phyloP scores from a whole-genome alignment of 2,888 invertebrate species.

The Tachina fera region DNA sequence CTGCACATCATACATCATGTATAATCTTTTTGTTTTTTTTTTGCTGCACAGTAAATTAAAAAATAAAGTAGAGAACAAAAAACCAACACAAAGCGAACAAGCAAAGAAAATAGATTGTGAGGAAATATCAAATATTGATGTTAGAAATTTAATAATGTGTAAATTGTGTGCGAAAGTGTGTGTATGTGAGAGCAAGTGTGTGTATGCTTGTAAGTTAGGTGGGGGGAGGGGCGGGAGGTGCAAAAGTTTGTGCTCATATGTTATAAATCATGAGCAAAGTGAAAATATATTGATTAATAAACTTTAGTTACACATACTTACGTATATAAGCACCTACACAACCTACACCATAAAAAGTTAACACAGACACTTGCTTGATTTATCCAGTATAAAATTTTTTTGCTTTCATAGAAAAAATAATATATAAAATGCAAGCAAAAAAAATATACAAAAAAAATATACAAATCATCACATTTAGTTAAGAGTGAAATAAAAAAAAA shows the following conservation, averaged over 20 bases:
- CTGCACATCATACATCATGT: constrained; percentile 35
- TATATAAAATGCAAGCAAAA: neutral
- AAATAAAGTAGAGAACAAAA: neutral
- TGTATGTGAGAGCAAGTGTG: neutral
- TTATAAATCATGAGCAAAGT: constrained; percentile 52
- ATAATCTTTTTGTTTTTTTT: neutral
- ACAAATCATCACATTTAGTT: constrained; percentile 63
- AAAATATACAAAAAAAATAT: constrained; percentile 30
- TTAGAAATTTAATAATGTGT: constrained; percentile 67
- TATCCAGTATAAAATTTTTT: constrained; percentile 47
- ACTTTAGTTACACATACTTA: constrained; percentile 3
- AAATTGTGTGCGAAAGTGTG: constrained; percentile 12
- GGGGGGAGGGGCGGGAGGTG: neutral
- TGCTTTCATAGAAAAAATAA: neutral
- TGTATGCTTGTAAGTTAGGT: neutral
- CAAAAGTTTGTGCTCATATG: constrained; percentile 7
- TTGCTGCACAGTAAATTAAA: neutral
- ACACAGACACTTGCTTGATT: constrained; percentile 39
- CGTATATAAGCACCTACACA: neutral
- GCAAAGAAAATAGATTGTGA: constrained; percentile 43
- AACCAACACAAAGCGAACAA: neutral
- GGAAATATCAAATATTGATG: constrained; percentile 68
- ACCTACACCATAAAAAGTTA: constrained; percentile 8
- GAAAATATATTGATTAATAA: constrained; percentile 67
- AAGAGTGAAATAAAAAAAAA: constrained; percentile 36